Evolutionary conservation across 2,888 invertebrate species (phyloP), one percentile per base, ranked within the genome.

Genomic region (Zaprionus obscuricornis): DNA sequence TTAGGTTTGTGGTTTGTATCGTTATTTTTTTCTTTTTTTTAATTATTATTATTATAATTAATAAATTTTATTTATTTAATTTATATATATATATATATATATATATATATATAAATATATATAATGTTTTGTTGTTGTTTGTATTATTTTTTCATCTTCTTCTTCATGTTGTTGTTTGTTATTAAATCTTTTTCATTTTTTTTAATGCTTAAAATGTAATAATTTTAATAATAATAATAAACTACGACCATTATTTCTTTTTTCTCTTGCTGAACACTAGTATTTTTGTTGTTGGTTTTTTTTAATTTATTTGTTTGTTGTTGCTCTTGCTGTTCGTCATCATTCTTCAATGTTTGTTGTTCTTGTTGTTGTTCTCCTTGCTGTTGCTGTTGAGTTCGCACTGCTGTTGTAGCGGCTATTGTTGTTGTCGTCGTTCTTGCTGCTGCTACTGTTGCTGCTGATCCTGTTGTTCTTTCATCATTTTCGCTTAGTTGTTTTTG

Each of bases 61-160:
- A 69, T 72, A 69, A 72, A 72, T 72, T 72, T 39, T 43, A 72
- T 72, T 72, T 72, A 72, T 72, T 72, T 69, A 66, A 59, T 72
- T 68, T 56, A 36, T 66, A 51, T 72, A 45, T 60, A 33, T 57
- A 50, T 64, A 47, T 67, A 31, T 46, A 37, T 46, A 37, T 46
- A 36, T 39, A 17, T 59, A 42, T 42, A 40, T 60, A 26, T 42
- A 33, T 52, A 37, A 42, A 54, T 18, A 27, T 46, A 54, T 51
- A 46, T 62, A 5, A 46, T 57, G 39, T 51, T 22, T 57, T 37
- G 22, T 36, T 8, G 45, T 11, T 39, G 24, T 60, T 27, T 52
- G 2, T 13, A n/a, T 50, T 42, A 13, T 39, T 14, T 34, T 51
- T 45, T 31, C n/a, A n/a, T n/a, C n/a, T n/a, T n/a, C n/a, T n/a